A percentile compares a stretch with the other conserved stretches of the same genome.
These are phyloP conservation scores for Pachydiplax longipennis DNA, from an alignment of 2,888 invertebrate genomes.

Conservation along the genomic window DNA sequence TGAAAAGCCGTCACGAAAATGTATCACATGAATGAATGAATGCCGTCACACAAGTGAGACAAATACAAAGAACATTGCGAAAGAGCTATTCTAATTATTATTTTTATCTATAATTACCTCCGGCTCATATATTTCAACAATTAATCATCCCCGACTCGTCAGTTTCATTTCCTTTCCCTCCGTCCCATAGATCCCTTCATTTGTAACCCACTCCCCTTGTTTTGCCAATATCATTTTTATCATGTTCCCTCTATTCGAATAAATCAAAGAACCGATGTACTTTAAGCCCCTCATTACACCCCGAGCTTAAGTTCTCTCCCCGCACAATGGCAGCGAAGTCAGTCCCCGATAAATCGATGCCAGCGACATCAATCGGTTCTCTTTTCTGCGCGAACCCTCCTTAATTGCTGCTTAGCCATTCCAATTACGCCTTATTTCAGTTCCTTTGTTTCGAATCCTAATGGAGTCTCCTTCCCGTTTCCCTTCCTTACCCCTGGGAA, in stretches of 20 bases:
- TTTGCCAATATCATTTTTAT: too few relatives aligned
- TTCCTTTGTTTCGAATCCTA: not conserved
- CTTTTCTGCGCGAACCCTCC: not conserved
- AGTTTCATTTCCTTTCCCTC: not conserved
- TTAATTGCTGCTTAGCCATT: not conserved
- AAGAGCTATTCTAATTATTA: too few relatives aligned
- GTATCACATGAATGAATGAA: too few relatives aligned
- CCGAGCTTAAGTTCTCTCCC: not conserved
- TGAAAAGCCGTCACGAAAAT: too few relatives aligned
- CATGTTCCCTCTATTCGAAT: not conserved
- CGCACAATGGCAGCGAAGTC: not conserved
- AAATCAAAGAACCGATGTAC: too few relatives aligned
- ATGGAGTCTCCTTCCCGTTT: not conserved
- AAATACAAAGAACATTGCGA: too few relatives aligned
- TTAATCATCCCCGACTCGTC: too few relatives aligned
- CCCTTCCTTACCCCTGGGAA: not conserved
- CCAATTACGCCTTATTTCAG: not conserved
- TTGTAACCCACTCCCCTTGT: not conserved
- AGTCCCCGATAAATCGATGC: too few relatives aligned
- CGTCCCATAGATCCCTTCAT: not conserved
- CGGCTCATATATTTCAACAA: not conserved
- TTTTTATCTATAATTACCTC: too few relatives aligned
- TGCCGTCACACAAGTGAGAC: too few relatives aligned
- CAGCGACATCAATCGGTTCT: too few relatives aligned
- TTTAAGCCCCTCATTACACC: not conserved